Base-by-base conservation (phyloP, 2,797 vertebrate genomes). In the Smutsia gigantea region DNA sequence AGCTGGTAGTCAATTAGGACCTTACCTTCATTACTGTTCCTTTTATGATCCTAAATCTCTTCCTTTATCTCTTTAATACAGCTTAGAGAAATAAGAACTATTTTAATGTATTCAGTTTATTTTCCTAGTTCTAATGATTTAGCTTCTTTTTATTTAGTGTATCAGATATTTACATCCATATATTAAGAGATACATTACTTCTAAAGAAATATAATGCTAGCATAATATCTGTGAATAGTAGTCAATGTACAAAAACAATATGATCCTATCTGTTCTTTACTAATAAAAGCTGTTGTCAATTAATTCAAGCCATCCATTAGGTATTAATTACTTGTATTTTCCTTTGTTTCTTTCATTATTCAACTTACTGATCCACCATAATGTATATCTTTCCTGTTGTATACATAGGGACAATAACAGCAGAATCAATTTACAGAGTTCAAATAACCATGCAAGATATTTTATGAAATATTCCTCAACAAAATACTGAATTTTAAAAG, bases 1-100 rank as follows among this genome's bases (percentile, higher is more conserved):
- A 98, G 96, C 82, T 79, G 75, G 87, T 98, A 98, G 97, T 98
- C 98, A 98, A 98, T 97, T 98, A 98, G 95, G 94, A 95, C 46
- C 78, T 98, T 95, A 89, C 95, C 93, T 98, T 98, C 96, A 95
- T 92, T 71, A 91, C 31, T 96, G 34, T 59, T 96, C n/a, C 39
- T 97, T 98, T 92, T 97, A 95, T 84, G 77, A 95, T 94, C 68
- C 46, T 93, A 85, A 90, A 95, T 85, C 78, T 95, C 91, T 95
- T 95, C 87, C 90, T 97, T 88, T 86, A 87, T 61, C 92, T 95
- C 5, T 55, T 86, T 86, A 39, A 87, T 57, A 95, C n/a, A 91
- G 79, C 84, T 90, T 93, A 96, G 19, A 53, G 21, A 55, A 97
- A 97, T 97, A 97, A 97, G 93, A 98, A 97, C 95, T 88, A 46